Base-by-base conservation (phyloP, 2,797 vertebrate genomes). In the Remorina albescens region DNA sequence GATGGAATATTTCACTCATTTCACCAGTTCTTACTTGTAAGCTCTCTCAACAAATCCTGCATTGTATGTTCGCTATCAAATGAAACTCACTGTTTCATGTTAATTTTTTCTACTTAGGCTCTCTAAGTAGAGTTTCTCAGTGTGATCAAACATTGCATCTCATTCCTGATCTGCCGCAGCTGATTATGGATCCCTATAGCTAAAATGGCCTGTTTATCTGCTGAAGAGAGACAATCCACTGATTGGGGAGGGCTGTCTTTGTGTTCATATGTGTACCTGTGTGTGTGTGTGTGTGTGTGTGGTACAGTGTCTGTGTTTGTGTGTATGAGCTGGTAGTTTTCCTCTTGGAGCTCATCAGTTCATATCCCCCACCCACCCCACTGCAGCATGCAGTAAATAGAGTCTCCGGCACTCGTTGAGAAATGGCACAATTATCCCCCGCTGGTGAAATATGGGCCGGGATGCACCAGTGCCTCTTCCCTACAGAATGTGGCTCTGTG, bases 381-480 rank as follows among this genome's bases (percentile, higher is more conserved):
- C 91, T 92, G 71, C 91, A 91, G 91, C 87, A 65, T 91, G 92
- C 90, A 93, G 91, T 92, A 94, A 93, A 94, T 93, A 94, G 93
- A 93, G 89, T 91, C 88, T 93, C 87, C 82, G 85, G 85, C 88
- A 89, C 90, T 91, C 88, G 85, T 91, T 93, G 91, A 94, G 91
- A 92, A 94, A 94, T 92, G 90, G 92, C 90, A 93, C 92, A 93
- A 93, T 94, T 94, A 93, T 93, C 91, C 91, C 91, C 90, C 82
- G 88, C 91, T 90, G 92, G 84, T 93, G 92, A 94, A 93, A 93
- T 93, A 93, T 94, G 92, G 90, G 87, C 88, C 65, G 76, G 85
- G 92, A 92, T 91, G 91, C 91, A 90, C 88, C 91, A 88, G 83
- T 86, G 89, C 91, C 88, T 88, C 89, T 88, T 86, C 82, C 86